Evolutionary conservation across 1,140 invertebrate genomes (phyloP), one percentile per base, ranked within the genome.

Genomic region (Ceratina australensis): DNA sequence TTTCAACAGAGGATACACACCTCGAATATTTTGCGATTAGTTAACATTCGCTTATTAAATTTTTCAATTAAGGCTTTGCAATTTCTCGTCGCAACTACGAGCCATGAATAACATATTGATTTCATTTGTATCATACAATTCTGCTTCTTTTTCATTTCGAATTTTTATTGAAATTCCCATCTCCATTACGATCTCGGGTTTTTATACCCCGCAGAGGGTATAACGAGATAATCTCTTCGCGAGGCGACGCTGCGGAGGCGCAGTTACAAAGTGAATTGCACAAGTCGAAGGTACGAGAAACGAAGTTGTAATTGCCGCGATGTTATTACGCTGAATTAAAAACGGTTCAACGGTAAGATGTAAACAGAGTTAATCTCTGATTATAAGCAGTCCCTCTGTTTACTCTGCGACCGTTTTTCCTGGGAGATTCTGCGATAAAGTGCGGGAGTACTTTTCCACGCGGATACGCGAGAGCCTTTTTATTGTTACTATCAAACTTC

Each of bases 181-280:
- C 28, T 33, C 28, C 28, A 33, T 33, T 33, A 33, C 28, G 28
- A 33, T 2, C 28, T 2, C 28, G 28, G 28, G 28, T 5, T 33
- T 33, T 33, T 33, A 33, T 33, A 33, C 5, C 5, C 28, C 5
- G 5, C 28, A 33, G 28, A 33, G 28, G 28, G 61, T 54, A 73
- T 64, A 74, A 56, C 28, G 28, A 74, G 61, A 74, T 74, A 42
- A 74, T 74, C 49, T 52, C 56, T 66, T 74, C 16, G 24, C 28
- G 28, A 20, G 16, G 52, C 28, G 56, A 57, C 60, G 26, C 16
- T 47, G 54, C 22, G 50, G 54, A 59, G 49, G n/a, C 42, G 18
- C 16, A 26, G 54, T 67, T 28, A 59, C 42, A 5, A 33, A 60
- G 33, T 33, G 49, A 75, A 75, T 75, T 75, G 54, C 24, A 22